Conservation (phyloP, 1,140 invertebrate species). For the Drosophila oshimai region DNA sequence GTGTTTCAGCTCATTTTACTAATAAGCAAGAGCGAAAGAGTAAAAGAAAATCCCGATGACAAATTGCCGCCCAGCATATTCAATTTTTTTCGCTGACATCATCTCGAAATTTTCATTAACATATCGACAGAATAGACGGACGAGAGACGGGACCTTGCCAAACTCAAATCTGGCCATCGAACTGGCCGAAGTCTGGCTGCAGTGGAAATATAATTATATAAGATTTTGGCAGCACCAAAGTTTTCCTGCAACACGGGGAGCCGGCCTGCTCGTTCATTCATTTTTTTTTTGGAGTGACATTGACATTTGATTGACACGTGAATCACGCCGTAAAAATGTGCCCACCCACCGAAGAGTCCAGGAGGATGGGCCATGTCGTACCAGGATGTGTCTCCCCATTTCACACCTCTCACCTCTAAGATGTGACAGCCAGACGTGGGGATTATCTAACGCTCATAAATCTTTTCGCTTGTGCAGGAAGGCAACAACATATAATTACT, state of each 20-base stretch:
- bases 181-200: slow-evolving; percentile 24
- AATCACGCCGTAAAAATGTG: slow-evolving; percentile 71
- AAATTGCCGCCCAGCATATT: slow-evolving; percentile 61
- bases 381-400: slow-evolving; percentile 36
- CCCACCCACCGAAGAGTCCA: slow-evolving; percentile 8
- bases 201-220: slow-evolving; percentile 43
- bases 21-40: slow-evolving; percentile 55
- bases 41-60: slow-evolving; percentile 56
- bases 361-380: slow-evolving; percentile 27
- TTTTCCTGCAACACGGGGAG: slow-evolving; percentile 6
- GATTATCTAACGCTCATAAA: slow-evolving; percentile 38
- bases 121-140: slow-evolving; percentile 5
- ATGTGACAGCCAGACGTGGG: slow-evolving; percentile 46
- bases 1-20: slow-evolving; percentile 77
- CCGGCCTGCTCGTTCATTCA: slow-evolving; percentile 1
- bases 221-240: slow-evolving; percentile 26
- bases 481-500: slow-evolving; percentile 48
- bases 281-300: slow-evolving; percentile 65
- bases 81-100: slow-evolving; percentile 57
- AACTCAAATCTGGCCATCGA: slow-evolving; percentile 17
- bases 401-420: slow-evolving; percentile 6
- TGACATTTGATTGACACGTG: slow-evolving; percentile 82
- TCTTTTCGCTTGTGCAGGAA: slow-evolving; percentile 12
- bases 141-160: slow-evolving; percentile 18
- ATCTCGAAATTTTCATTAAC: slow-evolving; percentile 40